Conservation (phyloP, 1,140 invertebrate genomes). For the Achroia grisella region DNA sequence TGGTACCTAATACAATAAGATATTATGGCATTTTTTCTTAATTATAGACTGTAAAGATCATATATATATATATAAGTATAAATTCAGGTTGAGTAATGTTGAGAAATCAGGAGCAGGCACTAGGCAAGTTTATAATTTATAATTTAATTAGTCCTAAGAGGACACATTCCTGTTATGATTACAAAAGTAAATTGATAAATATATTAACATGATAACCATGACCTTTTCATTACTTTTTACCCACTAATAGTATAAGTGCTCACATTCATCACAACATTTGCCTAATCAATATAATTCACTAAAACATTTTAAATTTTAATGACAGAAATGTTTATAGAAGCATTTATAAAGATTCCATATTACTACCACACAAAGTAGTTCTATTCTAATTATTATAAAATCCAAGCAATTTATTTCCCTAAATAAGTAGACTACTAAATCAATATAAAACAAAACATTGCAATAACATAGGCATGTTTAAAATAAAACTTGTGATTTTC, state of each 20-base stretch:
- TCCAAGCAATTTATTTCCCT: neutral
- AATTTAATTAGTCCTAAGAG: constrained; percentile 29
- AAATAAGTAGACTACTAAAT: neutral
- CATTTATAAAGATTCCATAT: too few species aligned
- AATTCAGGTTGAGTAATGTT: too few species aligned
- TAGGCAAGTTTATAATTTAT: neutral
- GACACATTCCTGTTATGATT: constrained; percentile 42
- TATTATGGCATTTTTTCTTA: neutral
- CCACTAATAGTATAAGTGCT: too few species aligned
- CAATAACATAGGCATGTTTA: neutral
- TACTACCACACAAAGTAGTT: neutral
- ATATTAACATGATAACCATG: constrained; percentile 12
- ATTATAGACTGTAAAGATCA: too few species aligned
- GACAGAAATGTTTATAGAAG: too few species aligned
- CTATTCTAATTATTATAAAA: neutral
- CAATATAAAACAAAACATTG: neutral
- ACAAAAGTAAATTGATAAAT: constrained; percentile 24
- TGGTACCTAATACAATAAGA: too few species aligned
- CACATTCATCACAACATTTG: too few species aligned
- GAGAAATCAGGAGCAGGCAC: too few species aligned
- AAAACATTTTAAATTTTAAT: too few species aligned
- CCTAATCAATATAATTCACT: too few species aligned
- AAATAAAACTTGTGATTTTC: constrained; percentile 33
- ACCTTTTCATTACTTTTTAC: too few species aligned
- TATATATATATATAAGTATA: too few species aligned